Base-by-base conservation (phyloP, 2,888 invertebrate genomes). In the Dryomyza anilis region DNA sequence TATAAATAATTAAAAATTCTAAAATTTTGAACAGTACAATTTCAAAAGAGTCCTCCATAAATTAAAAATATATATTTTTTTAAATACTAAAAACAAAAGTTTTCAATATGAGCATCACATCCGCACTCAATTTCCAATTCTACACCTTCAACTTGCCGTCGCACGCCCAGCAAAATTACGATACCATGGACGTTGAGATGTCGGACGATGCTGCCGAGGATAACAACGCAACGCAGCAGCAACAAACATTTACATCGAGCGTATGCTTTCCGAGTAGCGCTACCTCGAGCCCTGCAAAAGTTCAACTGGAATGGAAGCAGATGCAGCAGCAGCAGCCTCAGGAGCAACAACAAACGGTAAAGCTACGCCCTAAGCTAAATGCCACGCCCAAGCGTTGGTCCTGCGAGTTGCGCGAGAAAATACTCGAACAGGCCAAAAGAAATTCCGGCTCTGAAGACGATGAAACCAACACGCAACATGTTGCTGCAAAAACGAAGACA, bases 101-200 rank as follows among this genome's bases (percentile, higher is more conserved):
- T 21, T 14, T 8, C 63, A 63, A 30, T 30, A 75, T 75, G 75
- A 75, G 74, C 72, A 69, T 76, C 66, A 74, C 71, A 2, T 73
- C 71, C 12, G 71, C 77, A 0, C 77, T 65, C 46, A 74, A 76
- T 67, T 77, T 76, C 55, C 71, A 77, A 27, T 76, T 76, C 58
- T 76, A 76, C 67, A 45, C 57, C 14, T 74, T 74, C 61, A 73
- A 70, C 69, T 60, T 66, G 14, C 60, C 46, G 8, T 30, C 39
- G 25, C 29, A 29, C 4, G 50, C 65, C 2, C 67, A 64, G n/a
- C 62, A 74, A 66, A 69, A 73, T 29, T 71, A 77, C 36, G 69
- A 74, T 23, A 73, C 72, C 70, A 76, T 77, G 76, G 76, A 76
- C 68, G 69, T 74, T 56, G 77, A 76, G 45, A 50, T 65, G 56